Conservation (phyloP, 2,888 invertebrate genomes). For the Nomada hirtipes region DNA sequence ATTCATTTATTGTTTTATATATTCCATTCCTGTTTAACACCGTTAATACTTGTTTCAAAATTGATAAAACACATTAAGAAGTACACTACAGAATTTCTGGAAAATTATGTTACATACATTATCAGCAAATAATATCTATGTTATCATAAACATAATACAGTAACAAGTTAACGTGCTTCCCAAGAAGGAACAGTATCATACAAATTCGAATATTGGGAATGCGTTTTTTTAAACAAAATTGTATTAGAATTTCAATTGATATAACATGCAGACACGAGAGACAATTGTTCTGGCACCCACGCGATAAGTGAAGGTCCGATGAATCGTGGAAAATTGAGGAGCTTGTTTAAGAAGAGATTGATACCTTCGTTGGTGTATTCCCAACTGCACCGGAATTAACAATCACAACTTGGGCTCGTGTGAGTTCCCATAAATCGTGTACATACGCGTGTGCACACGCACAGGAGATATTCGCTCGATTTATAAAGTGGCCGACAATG, state of each 20-base stretch:
- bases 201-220: neutral
- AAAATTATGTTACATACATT: too few relatives aligned
- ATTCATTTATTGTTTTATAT: too few relatives aligned
- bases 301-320: neutral
- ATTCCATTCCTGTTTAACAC: too few relatives aligned
- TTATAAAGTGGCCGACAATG: constrained; percentile 46
- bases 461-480: constrained; percentile 38
- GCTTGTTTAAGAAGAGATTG: constrained; percentile 23
- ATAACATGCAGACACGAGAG: neutral
- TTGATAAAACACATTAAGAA: too few relatives aligned
- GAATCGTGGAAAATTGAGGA: neutral
- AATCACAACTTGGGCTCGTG: constrained; percentile 49
- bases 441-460: constrained; percentile 6
- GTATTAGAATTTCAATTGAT: neutral
- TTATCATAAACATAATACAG: too few relatives aligned
- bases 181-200: neutral
- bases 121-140: too few relatives aligned
- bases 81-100: too few relatives aligned
- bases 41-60: too few relatives aligned
- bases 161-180: too few relatives aligned
- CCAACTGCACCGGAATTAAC: constrained; percentile 48
- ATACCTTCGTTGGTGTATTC: constrained; percentile 18
- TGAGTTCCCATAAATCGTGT: constrained; percentile 56
- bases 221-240: neutral
- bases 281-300: neutral